A percentile compares a stretch with the other conserved stretches of the same genome.
phyloP scores from a whole-genome alignment of 2,113 vertebrate genomes.

The Aphelocoma coerulescens region DNA sequence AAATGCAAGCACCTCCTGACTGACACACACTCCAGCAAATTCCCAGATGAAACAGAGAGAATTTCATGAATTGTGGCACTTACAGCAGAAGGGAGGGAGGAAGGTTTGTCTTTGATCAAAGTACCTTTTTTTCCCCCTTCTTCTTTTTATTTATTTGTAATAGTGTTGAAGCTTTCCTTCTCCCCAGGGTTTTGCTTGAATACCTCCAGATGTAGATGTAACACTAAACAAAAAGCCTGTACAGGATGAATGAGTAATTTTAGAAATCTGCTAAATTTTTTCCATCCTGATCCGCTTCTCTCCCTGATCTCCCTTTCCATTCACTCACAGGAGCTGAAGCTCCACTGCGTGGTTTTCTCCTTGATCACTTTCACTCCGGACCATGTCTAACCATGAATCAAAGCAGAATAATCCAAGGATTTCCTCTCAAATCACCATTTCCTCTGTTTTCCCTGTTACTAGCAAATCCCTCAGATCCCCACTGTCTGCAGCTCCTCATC shows the following conservation, averaged over 20 bases:
- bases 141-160: background rate
- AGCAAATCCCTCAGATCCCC: background rate
- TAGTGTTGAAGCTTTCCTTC: background rate
- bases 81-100: background rate
- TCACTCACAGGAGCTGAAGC: background rate
- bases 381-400: background rate
- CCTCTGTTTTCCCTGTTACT: background rate
- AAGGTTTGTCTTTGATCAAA: background rate
- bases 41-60: background rate
- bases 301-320: background rate
- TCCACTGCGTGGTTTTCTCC: background rate
- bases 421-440: constrained; percentile 31
- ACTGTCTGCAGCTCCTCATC: background rate
- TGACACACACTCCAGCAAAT: background rate
- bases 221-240: background rate
- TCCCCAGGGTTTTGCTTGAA: background rate
- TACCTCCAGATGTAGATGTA: background rate
- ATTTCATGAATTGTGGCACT: background rate
- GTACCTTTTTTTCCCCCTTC: background rate
- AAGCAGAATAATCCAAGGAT: constrained; percentile 41
- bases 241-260: background rate
- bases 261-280: background rate
- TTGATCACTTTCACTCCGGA: constrained; percentile 27
- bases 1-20: background rate
- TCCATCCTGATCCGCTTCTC: background rate